Evolutionary conservation across 2,113 vertebrate genomes (phyloP).

Genomic region (Leptodactylus fuscus): DNA sequence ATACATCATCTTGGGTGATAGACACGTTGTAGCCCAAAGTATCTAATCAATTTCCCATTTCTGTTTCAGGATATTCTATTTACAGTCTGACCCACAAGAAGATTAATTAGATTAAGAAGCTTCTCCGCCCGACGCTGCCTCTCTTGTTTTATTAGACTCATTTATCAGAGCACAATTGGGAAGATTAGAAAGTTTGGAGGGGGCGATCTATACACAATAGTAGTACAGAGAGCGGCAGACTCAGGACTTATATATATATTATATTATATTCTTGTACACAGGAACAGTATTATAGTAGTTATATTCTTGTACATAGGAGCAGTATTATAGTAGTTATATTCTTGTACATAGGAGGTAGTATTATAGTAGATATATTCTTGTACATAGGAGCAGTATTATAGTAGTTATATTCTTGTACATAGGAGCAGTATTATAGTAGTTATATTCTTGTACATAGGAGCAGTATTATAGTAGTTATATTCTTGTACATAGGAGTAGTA

Average conservation of each 20-base stretch:
- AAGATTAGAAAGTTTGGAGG: neutral
- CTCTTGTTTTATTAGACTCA: constrained; percentile 40
- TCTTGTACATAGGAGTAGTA: neutral
- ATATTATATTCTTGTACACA: neutral
- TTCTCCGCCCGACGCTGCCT: neutral
- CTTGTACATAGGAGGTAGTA: neutral
- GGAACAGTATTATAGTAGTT: neutral
- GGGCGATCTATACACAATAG: neutral
- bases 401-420: neutral
- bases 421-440: neutral
- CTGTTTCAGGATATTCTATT: constrained; percentile 41
- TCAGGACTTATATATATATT: neutral
- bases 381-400: neutral
- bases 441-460: neutral
- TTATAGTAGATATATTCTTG: constrained; percentile 3
- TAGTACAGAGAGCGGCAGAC: neutral
- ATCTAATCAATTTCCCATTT: constrained; percentile 41
- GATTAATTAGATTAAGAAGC: constrained; percentile 44
- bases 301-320: neutral
- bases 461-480: neutral
- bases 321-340: neutral
- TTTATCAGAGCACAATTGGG: constrained; percentile 27
- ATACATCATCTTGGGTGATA: constrained; percentile 2
- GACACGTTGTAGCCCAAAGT: neutral
- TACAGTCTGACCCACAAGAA: constrained; percentile 35